Conservation (phyloP, 2,797 vertebrate species). For the Smutsia gigantea region DNA sequence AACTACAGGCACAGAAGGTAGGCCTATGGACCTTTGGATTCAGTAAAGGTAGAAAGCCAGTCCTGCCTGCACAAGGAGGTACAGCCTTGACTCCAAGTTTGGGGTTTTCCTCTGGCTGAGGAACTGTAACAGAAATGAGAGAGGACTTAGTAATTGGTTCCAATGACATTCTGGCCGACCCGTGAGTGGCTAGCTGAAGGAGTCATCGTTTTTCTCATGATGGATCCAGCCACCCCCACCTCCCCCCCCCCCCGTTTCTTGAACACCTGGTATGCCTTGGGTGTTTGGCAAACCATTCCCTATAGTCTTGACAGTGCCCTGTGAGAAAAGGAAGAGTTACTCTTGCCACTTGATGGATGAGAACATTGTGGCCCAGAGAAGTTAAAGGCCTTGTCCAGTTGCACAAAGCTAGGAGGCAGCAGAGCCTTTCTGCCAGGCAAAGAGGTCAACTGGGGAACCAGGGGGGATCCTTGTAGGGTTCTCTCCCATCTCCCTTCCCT, state of each 20-base stretch:
- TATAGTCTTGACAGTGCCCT: neutral
- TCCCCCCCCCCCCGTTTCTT: slow-evolving; percentile 13
- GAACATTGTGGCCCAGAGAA: neutral
- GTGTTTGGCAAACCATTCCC: neutral
- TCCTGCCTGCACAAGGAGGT: neutral
- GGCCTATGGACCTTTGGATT: neutral
- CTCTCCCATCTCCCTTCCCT: neutral
- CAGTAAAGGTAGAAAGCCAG: neutral
- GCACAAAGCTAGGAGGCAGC: slow-evolving; percentile 14
- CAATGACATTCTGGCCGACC: slow-evolving; percentile 22
- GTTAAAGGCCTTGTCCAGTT: slow-evolving; percentile 36
- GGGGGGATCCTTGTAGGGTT: neutral
- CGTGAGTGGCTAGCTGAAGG: neutral
- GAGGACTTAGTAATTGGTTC: slow-evolving; percentile 60
- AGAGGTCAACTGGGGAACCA: neutral
- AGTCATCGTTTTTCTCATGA: neutral
- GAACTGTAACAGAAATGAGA: slow-evolving; percentile 68
- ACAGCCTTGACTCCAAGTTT: neutral
- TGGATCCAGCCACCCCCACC: neutral
- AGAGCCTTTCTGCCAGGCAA: slow-evolving; percentile 43
- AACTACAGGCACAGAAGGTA: neutral
- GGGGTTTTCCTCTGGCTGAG: slow-evolving; percentile 63
- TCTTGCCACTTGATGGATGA: neutral
- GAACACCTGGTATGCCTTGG: neutral
- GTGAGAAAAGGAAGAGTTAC: slow-evolving; percentile 40